Conservation (phyloP, 1,140 invertebrate genomes). For the Bombus picipes region DNA sequence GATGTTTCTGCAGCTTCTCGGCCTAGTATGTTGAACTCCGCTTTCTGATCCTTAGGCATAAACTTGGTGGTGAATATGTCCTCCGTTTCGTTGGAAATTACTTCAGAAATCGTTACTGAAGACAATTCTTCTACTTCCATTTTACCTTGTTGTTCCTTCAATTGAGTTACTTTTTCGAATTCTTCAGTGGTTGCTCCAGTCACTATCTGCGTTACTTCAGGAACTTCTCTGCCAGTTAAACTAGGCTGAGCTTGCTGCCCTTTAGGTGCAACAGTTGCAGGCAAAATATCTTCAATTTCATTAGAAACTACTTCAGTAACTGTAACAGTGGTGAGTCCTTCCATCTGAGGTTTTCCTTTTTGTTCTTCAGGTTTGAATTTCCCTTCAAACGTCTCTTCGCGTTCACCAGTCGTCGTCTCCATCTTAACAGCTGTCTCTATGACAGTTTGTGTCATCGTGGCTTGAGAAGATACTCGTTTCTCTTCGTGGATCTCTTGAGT, state of each 20-base stretch:
- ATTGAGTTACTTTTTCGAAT: constrained; percentile 51
- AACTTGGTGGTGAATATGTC: constrained; percentile 53
- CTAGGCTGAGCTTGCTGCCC: constrained; percentile 69
- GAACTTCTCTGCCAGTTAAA: constrained; percentile 67
- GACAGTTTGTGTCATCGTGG: constrained; percentile 77
- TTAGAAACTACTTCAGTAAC: constrained; percentile 72
- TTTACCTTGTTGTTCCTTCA: constrained; percentile 66
- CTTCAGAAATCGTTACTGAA: constrained; percentile 68
- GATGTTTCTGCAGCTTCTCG: constrained; percentile 75
- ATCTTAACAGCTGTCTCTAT: constrained; percentile 79
- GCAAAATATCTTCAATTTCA: constrained; percentile 72
- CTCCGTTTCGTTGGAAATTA: constrained; percentile 70
- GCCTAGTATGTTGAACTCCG: constrained; percentile 67
- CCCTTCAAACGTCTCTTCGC: constrained; percentile 64
- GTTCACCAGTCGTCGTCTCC: constrained; percentile 76
- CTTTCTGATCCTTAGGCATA: constrained; percentile 68
- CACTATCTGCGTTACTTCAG: constrained; percentile 72
- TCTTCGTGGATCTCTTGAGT: constrained; percentile 70
- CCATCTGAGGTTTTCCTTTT: constrained; percentile 66
- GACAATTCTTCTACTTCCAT: constrained; percentile 69
- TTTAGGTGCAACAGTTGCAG: constrained; percentile 57
- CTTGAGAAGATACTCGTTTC: constrained; percentile 71
- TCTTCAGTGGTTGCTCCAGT: constrained; percentile 67
- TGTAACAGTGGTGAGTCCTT: constrained; percentile 72
- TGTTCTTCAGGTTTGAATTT: constrained; percentile 66